Base-by-base conservation (phyloP, 2,113 vertebrate species). In the Ptilorrhoa leucosticta region DNA sequence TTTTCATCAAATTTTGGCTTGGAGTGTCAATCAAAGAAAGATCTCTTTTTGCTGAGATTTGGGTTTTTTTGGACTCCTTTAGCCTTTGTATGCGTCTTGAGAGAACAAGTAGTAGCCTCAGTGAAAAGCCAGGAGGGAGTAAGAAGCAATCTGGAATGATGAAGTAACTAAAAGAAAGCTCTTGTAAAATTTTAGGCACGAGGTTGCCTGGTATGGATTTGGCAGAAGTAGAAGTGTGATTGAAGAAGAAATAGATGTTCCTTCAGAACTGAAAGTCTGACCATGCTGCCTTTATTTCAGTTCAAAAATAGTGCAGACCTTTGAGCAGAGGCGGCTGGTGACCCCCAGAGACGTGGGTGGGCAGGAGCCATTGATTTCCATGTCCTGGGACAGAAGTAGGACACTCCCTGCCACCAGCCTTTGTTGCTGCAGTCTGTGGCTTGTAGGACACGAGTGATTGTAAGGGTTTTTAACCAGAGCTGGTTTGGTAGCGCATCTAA, bases 271-370 rank as follows among this genome's bases (percentile, higher is more conserved):
- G 53, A 73, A 44, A 84, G 45, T 48, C 83, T 16, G 27, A 45
- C 37, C 0, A 0, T 0, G 1, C 39, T 68, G 44, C 39, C 35
- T 87, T 90, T 86, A 45, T 85, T 94, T 7, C 2, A 5, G n/a
- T 66, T 76, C 40, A 23, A 35, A 66, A 58, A 35, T 28, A 5
- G 19, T 24, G 11, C 13, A 27, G 76, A 68, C 31, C 28, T 87
- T 48, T 44, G 64, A 73, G 51, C 5, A 0, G 83, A 80, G 64
- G 79, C 0, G 1, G 39, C 26, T 0, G 4, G 14, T 82, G 70
- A 60, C 65, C 48, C 28, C 13, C 1, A 7, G 82, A 22, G 85
- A 28, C 0, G 0, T 0, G 0, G 33, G 47, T 39, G 37, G 28
- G 63, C 51, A 70, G 75, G 42, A 81, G 64, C 68, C 37, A 3